Conservation (phyloP, 2,888 invertebrate genomes). For the Drosophila aldrichi region DNA sequence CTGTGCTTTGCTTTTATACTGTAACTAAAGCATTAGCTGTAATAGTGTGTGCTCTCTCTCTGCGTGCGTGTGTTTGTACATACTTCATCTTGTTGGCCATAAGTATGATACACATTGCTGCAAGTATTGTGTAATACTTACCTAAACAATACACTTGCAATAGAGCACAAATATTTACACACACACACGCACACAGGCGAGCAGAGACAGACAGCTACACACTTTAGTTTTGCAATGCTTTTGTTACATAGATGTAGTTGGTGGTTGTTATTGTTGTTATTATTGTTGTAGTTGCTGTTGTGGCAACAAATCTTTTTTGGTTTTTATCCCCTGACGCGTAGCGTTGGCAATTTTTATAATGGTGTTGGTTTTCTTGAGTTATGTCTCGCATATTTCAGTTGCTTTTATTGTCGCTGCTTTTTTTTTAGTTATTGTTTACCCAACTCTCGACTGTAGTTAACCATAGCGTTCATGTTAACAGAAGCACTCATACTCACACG, state of each 20-base stretch:
- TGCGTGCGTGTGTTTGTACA: constrained; percentile 16
- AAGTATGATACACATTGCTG: constrained; percentile 48
- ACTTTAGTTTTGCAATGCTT: constrained; percentile 56
- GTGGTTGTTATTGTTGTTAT: constrained; percentile 20
- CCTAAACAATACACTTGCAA: constrained; percentile 55
- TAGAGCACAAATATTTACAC: constrained; percentile 71
- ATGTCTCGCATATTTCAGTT: constrained; percentile 52
- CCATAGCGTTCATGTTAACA: constrained; percentile 41
- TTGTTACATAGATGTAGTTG: constrained; percentile 30
- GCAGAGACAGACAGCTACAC: constrained; percentile 20
- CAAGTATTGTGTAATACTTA: constrained; percentile 54
- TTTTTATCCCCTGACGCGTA: constrained; percentile 26
- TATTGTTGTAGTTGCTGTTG: constrained; percentile 20
- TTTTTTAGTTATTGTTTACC: constrained; percentile 30
- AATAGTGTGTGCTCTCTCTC: constrained; percentile 22
- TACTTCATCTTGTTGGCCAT: constrained; percentile 38
- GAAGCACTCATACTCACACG: constrained; percentile 29
- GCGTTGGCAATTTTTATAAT: constrained; percentile 62
- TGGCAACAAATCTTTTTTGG: constrained; percentile 51
- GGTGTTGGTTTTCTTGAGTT: constrained; percentile 71
- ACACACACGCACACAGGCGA: constrained; percentile 26
- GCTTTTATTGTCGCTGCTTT: constrained; percentile 9
- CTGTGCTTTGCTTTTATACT: constrained; percentile 29
- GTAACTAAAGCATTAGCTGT: constrained; percentile 25
- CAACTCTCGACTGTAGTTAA: constrained; percentile 43